These are phyloP conservation scores for Sciurus carolinensis DNA, from an alignment of 2,797 vertebrate genomes.

Conservation along the genomic window DNA sequence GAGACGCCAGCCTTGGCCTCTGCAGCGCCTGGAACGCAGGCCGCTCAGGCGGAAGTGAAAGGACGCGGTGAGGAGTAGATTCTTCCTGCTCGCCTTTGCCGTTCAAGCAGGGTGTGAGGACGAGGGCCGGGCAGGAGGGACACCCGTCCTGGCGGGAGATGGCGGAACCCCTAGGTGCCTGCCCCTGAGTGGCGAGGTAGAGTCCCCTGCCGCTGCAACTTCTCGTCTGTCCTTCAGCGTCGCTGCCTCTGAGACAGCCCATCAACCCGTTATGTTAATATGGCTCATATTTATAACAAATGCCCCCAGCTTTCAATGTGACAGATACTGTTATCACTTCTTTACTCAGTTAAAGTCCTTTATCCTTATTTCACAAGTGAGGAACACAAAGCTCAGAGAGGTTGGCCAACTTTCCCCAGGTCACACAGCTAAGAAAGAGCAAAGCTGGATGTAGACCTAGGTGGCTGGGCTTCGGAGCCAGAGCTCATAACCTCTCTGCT, in stretches of 20 bases:
- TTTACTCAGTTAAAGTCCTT: neutral
- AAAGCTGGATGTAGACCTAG: neutral
- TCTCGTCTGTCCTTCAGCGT: neutral
- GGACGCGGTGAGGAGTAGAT: no score
- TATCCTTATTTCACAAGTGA: neutral
- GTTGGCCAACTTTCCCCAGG: neutral
- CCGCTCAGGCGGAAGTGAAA: no score
- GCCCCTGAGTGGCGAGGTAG: neutral
- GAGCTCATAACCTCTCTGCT: no score
- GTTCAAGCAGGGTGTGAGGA: neutral
- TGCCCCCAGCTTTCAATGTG: neutral
- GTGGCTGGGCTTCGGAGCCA: neutral
- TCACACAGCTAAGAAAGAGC: slow-evolving; percentile 13
- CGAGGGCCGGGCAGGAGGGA: neutral
- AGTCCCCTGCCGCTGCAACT: neutral
- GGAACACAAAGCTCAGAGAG: neutral
- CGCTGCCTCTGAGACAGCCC: neutral
- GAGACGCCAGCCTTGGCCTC: no score
- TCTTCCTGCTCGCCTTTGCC: neutral
- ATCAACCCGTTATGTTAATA: no score
- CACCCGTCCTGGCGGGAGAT: neutral
- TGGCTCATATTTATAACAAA: neutral
- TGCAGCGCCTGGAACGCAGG: no score
- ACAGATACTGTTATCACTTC: neutral
- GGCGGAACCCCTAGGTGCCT: neutral